Evolutionary conservation across 2,113 vertebrate genomes (phyloP), one percentile per base, ranked within the genome.

Genomic region (Ammospiza caudacuta): DNA sequence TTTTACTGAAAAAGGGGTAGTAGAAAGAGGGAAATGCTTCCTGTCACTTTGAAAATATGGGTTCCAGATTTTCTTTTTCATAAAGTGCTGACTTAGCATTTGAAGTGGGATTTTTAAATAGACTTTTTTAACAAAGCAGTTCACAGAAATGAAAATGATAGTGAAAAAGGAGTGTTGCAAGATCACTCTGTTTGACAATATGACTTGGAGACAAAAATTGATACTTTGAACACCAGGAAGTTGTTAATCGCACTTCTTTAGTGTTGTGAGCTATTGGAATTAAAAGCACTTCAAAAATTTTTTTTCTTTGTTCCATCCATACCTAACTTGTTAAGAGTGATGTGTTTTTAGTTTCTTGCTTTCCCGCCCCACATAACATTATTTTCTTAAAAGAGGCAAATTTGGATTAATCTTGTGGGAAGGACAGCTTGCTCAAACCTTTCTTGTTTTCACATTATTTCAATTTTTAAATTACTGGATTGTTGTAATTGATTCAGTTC

Each of bases 41-140:
- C 41, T 87, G 6, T 41, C 1, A 3, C 44, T 59, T 76, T 73
- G 12, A 52, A 31, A 57, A 27, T 3, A 1, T 2, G 1, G 9
- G 2, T 63, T 92, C 35, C 39, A 80, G 24, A 16, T 49, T 84
- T 67, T 55, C 3, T 43, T 81, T 9, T 67, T 69, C 1, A 13
- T 46, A 1, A 67, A 78, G 5, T 1, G 1, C 12, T 63, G 39
- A 33, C 2, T 31, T 62, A 29, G 11, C 3, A 27, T 81, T 87
- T 81, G n/a, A 82, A 41, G 8, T 62, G 25, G 19, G 18, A 59
- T 76, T 59, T 68, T 62, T 43, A 64, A 73, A 25, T 33, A 57
- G 59, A 21, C 5, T 29, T 46, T 44, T 76, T 24, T 2, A 67
- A 20, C 11, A 61, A 51, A 89, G 12, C 5, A 15, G 3, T 41